Evolutionary conservation across 1,140 invertebrate species (phyloP).

Genomic region (Drosophila serrata): DNA sequence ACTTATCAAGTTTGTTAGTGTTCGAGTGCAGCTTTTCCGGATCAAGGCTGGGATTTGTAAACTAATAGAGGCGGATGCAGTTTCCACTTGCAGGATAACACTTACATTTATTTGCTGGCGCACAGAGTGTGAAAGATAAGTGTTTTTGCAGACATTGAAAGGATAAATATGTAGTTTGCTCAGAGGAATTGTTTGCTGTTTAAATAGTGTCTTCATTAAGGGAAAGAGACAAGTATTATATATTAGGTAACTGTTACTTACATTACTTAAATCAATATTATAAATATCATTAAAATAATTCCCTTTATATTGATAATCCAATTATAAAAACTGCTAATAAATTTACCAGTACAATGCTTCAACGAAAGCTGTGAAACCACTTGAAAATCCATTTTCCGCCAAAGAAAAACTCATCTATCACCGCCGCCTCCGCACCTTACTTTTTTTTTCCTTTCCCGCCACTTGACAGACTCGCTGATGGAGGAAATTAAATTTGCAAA

Average conservation of each 20-base stretch:
- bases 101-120: conserved; percentile 51
- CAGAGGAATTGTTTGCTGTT: not conserved
- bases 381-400: conserved; percentile 25
- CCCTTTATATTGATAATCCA: not conserved
- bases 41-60: conserved; percentile 35
- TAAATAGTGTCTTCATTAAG: not conserved
- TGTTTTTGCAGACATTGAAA: conserved; percentile 11
- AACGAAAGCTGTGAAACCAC: conserved; percentile 6
- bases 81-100: conserved; percentile 26
- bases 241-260: not conserved
- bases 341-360: conserved; percentile 2
- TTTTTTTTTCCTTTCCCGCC: conserved; percentile 20
- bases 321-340: not conserved
- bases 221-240: too few species aligned
- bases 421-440: not conserved
- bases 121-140: conserved; percentile 22
- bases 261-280: not conserved
- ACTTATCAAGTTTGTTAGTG: conserved; percentile 52
- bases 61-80: conserved; percentile 30
- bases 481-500: conserved; percentile 72
- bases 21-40: conserved; percentile 39
- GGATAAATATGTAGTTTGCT: not conserved
- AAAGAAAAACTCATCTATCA: conserved; percentile 37
- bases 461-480: conserved; percentile 40
- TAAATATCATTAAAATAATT: not conserved